These are phyloP conservation scores for Caenorhabditis plicata DNA, from an alignment of 2,888 invertebrate genomes.

Conservation along the genomic window DNA sequence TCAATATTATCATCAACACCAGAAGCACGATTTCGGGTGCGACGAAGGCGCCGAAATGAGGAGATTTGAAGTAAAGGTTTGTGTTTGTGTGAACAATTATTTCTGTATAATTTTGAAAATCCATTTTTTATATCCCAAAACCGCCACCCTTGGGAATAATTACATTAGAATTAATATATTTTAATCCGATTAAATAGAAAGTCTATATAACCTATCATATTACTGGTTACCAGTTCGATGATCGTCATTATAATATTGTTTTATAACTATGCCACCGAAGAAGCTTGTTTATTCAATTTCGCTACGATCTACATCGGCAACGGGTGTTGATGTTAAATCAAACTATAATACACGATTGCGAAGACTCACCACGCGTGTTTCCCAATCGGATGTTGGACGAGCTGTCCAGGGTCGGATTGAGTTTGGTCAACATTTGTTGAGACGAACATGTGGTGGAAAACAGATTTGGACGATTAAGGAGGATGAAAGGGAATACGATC, in stretches of 20 bases:
- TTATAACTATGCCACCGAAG: conserved; percentile 10
- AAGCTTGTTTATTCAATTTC: conserved; percentile 26
- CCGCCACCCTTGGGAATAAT: background rate
- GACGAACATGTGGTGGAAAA: background rate
- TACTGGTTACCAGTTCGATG: background rate
- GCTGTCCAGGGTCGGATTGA: background rate
- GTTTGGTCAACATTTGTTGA: background rate
- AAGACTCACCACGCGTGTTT: background rate
- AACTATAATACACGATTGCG: background rate
- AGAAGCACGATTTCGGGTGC: conserved; percentile 25
- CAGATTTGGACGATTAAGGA: conserved; percentile 1
- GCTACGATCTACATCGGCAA: conserved; percentile 9
- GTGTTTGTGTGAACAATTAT: background rate
- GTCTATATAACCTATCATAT: background rate
- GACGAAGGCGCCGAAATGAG: conserved; percentile 13
- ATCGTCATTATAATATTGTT: background rate
- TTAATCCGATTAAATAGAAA: background rate
- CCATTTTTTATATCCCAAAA: background rate
- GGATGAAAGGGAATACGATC: background rate
- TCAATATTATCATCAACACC: conserved; percentile 34
- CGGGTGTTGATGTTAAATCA: background rate
- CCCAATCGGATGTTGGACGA: conserved; percentile 3
- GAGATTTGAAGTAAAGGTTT: conserved; percentile 33
- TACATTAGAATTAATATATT: background rate
- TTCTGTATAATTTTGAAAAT: background rate